phyloP scores from a whole-genome alignment of 2,113 vertebrate genomes.

The Crotalus viridis region DNA sequence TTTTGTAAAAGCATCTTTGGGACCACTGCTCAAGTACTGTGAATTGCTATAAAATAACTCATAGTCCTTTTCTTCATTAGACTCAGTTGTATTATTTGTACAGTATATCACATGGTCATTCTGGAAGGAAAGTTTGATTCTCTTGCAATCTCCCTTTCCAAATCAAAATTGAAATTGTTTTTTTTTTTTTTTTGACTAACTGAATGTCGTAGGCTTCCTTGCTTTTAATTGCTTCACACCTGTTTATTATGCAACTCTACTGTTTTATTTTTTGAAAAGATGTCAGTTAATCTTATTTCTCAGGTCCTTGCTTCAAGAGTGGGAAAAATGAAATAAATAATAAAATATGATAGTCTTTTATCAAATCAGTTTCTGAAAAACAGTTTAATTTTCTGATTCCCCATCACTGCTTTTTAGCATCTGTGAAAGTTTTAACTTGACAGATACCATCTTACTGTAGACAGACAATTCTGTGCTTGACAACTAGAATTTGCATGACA shows the following conservation, averaged over 20 bases:
- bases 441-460: slow-evolving; percentile 3
- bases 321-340: background rate
- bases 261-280: background rate
- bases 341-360: background rate
- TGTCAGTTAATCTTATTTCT: background rate
- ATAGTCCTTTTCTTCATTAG: background rate
- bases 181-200: too few species aligned
- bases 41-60: background rate
- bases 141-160: background rate
- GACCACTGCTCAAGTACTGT: background rate
- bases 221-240: background rate
- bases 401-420: slow-evolving; percentile 14
- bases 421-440: slow-evolving; percentile 5
- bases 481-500: slow-evolving; percentile 8
- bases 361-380: slow-evolving; percentile 13
- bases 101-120: background rate
- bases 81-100: background rate
- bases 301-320: background rate
- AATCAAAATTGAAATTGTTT: background rate
- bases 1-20: background rate
- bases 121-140: background rate
- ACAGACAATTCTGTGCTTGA: slow-evolving; percentile 21
- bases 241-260: background rate
- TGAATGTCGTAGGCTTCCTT: background rate
- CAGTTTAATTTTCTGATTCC: background rate